Base-by-base conservation (phyloP, 2,797 vertebrate genomes). In the Dryobates pubescens region DNA sequence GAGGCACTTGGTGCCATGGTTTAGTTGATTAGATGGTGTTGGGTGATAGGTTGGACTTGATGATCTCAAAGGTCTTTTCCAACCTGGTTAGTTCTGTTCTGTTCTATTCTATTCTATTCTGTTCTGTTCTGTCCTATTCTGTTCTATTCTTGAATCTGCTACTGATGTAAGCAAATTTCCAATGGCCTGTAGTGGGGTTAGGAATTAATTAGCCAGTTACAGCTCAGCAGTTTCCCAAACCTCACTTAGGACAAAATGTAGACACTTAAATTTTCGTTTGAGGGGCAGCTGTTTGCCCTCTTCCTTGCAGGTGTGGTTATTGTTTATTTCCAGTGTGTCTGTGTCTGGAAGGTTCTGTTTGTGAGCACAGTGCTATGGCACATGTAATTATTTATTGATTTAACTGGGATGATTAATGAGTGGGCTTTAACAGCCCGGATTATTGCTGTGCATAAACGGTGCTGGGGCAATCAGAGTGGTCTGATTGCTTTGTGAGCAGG, bases 361-460 rank as follows among this genome's bases (percentile, higher is more conserved):
- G 68, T 47, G 49, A 68, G 36, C 27, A 34, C 38, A 36, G n/a
- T 34, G 34, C 22, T 93, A 82, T 58, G 72, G 86, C 89, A 93
- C 76, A 71, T 91, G 71, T 91, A 96, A 96, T 97, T 96, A 95
- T 91, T 83, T 96, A 97, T 96, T 94, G 97, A 97, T 97, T 96
- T 93, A 59, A 92, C 83, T 86, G 75, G 82, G 90, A 76, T 96
- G 94, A 96, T 93, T 84, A 94, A 92, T 7, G 47, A 80, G 71
- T 88, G 61, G 30, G 77, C 54, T 87, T 93, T 87, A 95, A 63
- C 7, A 3, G 0, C 72, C 69, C 76, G 29, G 17, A 85, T 72
- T 73, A 74, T 82, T 88, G 88, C 79, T 84, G 76, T 57, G 68
- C 80, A 51, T 91, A 79, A 93, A 91, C 56, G 86, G 74, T 63